These are phyloP conservation scores for Melanerpes formicivorus DNA, from an alignment of 2,113 vertebrate genomes.

Conservation along the genomic window DNA sequence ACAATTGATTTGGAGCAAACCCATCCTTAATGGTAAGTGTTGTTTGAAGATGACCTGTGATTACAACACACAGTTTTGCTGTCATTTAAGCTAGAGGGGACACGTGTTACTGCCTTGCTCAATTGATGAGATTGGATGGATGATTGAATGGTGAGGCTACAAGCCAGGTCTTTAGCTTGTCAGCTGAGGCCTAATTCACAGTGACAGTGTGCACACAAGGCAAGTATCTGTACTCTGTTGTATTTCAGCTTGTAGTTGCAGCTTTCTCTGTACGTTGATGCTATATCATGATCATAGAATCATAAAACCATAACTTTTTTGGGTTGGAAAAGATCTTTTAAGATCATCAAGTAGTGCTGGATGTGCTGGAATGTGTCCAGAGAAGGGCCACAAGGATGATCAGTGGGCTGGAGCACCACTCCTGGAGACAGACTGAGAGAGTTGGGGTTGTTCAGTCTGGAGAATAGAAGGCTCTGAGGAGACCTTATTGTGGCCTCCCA, in stretches of 20 bases:
- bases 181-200: slow-evolving; percentile 53
- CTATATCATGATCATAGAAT: not conserved
- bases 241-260: slow-evolving; percentile 47
- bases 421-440: no score
- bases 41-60: slow-evolving; percentile 68
- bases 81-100: slow-evolving; percentile 71
- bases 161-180: slow-evolving; percentile 73
- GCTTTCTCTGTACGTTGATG: not conserved
- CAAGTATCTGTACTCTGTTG: slow-evolving; percentile 55
- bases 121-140: slow-evolving; percentile 68
- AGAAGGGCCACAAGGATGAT: no score
- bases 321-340: no score
- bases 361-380: no score
- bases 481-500: no score
- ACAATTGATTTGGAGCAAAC: slow-evolving; percentile 29
- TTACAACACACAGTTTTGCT: slow-evolving; percentile 68
- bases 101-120: slow-evolving; percentile 71
- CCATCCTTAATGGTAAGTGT: slow-evolving; percentile 56
- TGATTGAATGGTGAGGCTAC: slow-evolving; percentile 73
- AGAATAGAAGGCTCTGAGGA: no score
- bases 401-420: no score
- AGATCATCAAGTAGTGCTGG: no score
- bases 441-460: no score
- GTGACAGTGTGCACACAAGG: slow-evolving; percentile 60
- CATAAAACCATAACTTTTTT: no score